phyloP scores from a whole-genome alignment of 2,113 vertebrate genomes.

The Lasiurus borealis region DNA sequence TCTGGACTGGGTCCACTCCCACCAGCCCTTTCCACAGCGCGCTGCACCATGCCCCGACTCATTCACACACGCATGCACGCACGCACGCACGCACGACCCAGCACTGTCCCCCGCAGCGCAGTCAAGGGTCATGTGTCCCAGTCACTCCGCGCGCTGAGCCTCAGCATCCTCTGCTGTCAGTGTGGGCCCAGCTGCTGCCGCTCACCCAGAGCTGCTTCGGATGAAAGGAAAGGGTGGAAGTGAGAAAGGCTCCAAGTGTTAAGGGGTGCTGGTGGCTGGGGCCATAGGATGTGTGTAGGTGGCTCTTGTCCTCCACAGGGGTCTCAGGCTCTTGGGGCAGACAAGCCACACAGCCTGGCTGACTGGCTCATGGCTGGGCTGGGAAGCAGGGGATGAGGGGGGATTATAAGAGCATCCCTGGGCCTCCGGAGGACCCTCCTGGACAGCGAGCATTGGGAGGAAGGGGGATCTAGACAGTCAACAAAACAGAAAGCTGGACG shows the following conservation, averaged over 20 bases:
- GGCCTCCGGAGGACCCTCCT: neutral
- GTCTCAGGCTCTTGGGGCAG: neutral
- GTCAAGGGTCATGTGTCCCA: fast-evolving
- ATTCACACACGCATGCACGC: neutral
- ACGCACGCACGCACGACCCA: too few species aligned
- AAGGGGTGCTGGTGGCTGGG: neutral
- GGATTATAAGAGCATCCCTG: neutral
- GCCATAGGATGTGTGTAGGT: neutral
- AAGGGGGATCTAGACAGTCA: neutral
- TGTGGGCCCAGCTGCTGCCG: neutral
- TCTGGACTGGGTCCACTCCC: neutral
- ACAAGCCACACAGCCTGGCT: neutral
- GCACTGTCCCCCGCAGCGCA: too few species aligned
- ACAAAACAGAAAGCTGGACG: neutral
- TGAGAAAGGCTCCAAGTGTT: neutral
- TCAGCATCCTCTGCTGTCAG: too few species aligned
- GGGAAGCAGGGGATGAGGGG: neutral
- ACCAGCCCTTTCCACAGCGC: neutral
- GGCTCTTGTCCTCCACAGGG: neutral
- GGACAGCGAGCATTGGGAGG: neutral
- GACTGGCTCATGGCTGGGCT: too few species aligned
- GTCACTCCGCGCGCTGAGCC: too few species aligned
- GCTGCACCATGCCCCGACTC: neutral
- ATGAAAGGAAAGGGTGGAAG: neutral
- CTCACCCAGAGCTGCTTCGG: fast-evolving